These are phyloP conservation scores for Holacanthus passer DNA, from an alignment of 2,113 vertebrate genomes.

Conservation along the genomic window DNA sequence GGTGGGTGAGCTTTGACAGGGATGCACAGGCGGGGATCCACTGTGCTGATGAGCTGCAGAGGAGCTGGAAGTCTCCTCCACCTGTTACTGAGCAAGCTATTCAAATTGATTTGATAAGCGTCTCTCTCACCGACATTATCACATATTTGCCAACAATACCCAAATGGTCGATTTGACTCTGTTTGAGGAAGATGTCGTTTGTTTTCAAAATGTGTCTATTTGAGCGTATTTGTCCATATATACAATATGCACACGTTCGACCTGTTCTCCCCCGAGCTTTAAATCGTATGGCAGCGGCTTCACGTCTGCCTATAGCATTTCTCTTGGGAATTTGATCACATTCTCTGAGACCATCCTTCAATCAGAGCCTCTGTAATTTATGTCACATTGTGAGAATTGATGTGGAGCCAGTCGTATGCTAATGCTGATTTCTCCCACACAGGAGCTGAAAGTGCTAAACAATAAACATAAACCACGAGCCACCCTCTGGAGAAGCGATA, in stretches of 20 bases:
- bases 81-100: constrained; percentile 16
- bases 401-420: constrained; percentile 55
- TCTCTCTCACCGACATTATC: constrained; percentile 16
- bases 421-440: constrained; percentile 61
- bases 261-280: background rate
- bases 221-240: background rate
- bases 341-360: constrained; percentile 51
- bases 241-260: background rate
- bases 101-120: constrained; percentile 41
- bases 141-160: constrained; percentile 37
- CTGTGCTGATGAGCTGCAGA: constrained; percentile 6
- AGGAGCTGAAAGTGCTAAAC: constrained; percentile 40
- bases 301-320: background rate
- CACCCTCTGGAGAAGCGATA: constrained; percentile 47
- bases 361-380: constrained; percentile 50
- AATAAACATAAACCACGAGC: constrained; percentile 59
- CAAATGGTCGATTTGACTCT: constrained; percentile 11
- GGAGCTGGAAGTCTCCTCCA: background rate
- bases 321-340: constrained; percentile 41
- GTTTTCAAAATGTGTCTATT: background rate
- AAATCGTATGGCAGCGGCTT: constrained; percentile 13
- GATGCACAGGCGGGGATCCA: background rate
- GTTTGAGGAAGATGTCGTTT: constrained; percentile 3
- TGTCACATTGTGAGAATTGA: constrained; percentile 64
- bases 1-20: background rate